Conservation (phyloP, 2,113 vertebrate species). For the Butorides virescens region DNA sequence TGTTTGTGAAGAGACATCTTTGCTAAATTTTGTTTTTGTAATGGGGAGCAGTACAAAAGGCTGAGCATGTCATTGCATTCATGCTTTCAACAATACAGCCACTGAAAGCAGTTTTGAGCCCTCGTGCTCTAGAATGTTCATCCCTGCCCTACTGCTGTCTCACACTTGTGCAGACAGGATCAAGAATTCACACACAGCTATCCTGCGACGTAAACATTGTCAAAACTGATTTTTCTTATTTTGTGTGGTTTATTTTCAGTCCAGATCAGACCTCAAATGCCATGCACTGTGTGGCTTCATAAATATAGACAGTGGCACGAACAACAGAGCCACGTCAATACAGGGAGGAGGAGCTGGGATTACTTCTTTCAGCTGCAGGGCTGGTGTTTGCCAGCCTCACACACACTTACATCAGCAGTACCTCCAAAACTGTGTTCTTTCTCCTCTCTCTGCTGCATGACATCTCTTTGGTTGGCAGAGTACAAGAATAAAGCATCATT, state of each 20-base stretch:
- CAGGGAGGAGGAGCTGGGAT: not conserved
- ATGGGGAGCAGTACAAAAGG: not conserved
- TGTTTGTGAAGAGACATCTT: not conserved
- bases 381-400: not conserved
- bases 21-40: not conserved
- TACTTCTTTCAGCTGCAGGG: not conserved
- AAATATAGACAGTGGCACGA: not conserved
- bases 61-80: not conserved
- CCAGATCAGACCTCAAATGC: not conserved
- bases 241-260: not conserved
- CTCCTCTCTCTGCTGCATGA: not conserved
- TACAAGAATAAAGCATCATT: not conserved
- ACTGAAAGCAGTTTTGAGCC: not conserved
- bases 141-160: not conserved
- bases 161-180: not conserved
- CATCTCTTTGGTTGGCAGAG: not conserved
- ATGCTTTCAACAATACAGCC: accelerated
- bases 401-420: not conserved
- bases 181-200: not conserved
- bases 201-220: not conserved
- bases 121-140: not conserved
- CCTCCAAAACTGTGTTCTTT: not conserved
- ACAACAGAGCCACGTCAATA: not conserved
- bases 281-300: not conserved
- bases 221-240: not conserved